phyloP scores from a whole-genome alignment of 1,140 invertebrate genomes.

The Goniozus legneri region DNA sequence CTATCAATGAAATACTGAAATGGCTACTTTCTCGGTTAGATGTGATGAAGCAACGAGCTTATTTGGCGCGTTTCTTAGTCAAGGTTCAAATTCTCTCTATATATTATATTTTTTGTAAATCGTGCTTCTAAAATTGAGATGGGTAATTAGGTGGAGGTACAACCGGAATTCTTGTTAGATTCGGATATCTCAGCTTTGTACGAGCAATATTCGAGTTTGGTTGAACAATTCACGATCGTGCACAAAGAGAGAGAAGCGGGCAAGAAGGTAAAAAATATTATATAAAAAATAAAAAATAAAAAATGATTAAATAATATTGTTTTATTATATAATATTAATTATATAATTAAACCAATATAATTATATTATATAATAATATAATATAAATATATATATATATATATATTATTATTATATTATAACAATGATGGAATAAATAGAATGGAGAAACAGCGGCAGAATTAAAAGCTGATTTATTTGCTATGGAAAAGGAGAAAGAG shows the following conservation, averaged over 20 bases:
- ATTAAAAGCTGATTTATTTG: slow-evolving; percentile 71
- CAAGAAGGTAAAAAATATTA: slow-evolving; percentile 61
- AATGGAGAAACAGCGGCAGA: slow-evolving; percentile 58
- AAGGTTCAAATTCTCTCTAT: slow-evolving; percentile 48
- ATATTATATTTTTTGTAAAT: slow-evolving; percentile 18
- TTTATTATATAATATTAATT: too few species aligned
- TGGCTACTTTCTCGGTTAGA: slow-evolving; percentile 73
- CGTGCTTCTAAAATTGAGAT: slow-evolving; percentile 22
- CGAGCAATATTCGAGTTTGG: slow-evolving; percentile 72
- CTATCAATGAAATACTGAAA: slow-evolving; percentile 73
- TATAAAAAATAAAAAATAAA: slow-evolving; percentile 21
- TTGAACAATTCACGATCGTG: slow-evolving; percentile 77
- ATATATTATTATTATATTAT: slow-evolving; percentile 4
- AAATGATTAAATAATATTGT: too few species aligned
- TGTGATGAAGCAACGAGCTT: slow-evolving; percentile 76
- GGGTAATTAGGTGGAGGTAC: slow-evolving; percentile 68
- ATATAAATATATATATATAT: too few species aligned
- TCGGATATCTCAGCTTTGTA: slow-evolving; percentile 70
- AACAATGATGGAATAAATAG: slow-evolving; percentile 11
- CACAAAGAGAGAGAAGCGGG: slow-evolving; percentile 72
- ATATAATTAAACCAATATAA: neutral
- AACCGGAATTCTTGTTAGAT: slow-evolving; percentile 76
- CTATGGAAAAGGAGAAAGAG: slow-evolving; percentile 85
- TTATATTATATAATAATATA: neutral
- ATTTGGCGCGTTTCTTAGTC: slow-evolving; percentile 72